Conservation (phyloP, 1,140 invertebrate species). For the Drosophila tristis region DNA sequence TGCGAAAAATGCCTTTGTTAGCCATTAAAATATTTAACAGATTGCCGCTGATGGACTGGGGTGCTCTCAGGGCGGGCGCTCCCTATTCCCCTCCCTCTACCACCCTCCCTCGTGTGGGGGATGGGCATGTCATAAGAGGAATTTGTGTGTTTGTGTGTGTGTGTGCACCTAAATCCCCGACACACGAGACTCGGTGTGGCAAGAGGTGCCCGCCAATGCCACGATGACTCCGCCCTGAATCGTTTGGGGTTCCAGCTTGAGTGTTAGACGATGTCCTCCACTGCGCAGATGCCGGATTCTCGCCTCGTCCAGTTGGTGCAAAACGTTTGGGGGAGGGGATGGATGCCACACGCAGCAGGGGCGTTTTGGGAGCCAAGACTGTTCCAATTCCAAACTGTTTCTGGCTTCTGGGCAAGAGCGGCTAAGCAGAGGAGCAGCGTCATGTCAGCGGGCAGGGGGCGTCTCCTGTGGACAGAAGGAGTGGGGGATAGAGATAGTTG, state of each 20-base stretch:
- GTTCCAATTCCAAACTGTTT: constrained; percentile 72
- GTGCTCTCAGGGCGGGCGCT: constrained; percentile 6
- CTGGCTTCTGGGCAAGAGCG: constrained; percentile 1
- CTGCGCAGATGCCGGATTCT: constrained; percentile 72
- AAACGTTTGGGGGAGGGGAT: constrained; percentile 29
- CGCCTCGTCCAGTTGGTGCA: constrained; percentile 72
- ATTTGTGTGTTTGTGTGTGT: constrained; percentile 1
- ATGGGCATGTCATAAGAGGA: not conserved
- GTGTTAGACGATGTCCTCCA: constrained; percentile 59
- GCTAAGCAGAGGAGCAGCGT: not conserved
- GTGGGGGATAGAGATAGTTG: not conserved
- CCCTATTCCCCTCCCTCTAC: not conserved
- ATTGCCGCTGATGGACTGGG: constrained; percentile 32
- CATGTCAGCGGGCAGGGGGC: not conserved
- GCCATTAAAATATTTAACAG: constrained; percentile 78
- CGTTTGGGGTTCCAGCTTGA: constrained; percentile 64
- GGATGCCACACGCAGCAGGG: not conserved
- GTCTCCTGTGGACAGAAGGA: constrained; percentile 27
- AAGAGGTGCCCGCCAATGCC: constrained; percentile 69
- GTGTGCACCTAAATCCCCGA: constrained; percentile 61
- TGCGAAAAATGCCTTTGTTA: constrained; percentile 75
- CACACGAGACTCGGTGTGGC: constrained; percentile 29
- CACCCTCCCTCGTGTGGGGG: not conserved
- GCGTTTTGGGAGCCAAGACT: constrained; percentile 44
- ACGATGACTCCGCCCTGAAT: constrained; percentile 71